Percentiles rank a stretch among this genome's conserved stretches.
Conservation (phyloP, 2,797 vertebrate genomes). For the Myoxocephalus aenaeus region DNA sequence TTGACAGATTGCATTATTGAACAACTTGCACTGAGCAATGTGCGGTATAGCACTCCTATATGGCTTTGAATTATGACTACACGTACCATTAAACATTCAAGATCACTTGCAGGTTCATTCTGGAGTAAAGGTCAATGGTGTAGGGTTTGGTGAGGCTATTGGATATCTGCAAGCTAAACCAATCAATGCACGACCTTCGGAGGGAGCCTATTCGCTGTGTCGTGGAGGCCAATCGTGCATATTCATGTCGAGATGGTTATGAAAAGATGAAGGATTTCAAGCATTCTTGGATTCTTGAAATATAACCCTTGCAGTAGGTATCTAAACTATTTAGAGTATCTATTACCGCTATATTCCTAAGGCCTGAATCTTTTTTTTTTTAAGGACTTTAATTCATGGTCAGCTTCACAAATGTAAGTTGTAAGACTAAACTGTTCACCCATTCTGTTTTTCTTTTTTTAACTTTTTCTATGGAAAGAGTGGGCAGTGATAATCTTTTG, state of each 20-base stretch:
- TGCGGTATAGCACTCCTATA: neutral
- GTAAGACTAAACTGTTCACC: neutral
- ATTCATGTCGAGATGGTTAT: slow-evolving; percentile 1
- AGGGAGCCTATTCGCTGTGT: neutral
- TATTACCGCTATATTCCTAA: neutral
- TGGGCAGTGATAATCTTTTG: neutral
- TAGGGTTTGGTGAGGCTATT: slow-evolving; percentile 50
- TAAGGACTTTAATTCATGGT: neutral
- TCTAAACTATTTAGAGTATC: neutral
- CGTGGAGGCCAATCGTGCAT: slow-evolving; percentile 10
- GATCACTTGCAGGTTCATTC: slow-evolving; percentile 30
- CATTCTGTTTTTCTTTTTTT: neutral
- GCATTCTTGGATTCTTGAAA: neutral
- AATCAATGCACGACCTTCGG: slow-evolving; percentile 52
- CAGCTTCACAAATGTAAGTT: neutral
- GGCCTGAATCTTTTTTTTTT: neutral
- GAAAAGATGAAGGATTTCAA: neutral
- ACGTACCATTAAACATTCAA: slow-evolving; percentile 35
- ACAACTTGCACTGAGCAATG: neutral
- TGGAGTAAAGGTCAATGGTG: slow-evolving; percentile 49
- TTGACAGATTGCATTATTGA: neutral
- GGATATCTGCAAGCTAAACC: slow-evolving; percentile 57
- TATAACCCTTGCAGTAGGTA: neutral
- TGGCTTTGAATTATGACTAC: slow-evolving; percentile 24
- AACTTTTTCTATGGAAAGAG: slow-evolving; percentile 5